Evolutionary conservation across 1,140 invertebrate genomes (phyloP).

Genomic region (Cherax quadricarinatus): DNA sequence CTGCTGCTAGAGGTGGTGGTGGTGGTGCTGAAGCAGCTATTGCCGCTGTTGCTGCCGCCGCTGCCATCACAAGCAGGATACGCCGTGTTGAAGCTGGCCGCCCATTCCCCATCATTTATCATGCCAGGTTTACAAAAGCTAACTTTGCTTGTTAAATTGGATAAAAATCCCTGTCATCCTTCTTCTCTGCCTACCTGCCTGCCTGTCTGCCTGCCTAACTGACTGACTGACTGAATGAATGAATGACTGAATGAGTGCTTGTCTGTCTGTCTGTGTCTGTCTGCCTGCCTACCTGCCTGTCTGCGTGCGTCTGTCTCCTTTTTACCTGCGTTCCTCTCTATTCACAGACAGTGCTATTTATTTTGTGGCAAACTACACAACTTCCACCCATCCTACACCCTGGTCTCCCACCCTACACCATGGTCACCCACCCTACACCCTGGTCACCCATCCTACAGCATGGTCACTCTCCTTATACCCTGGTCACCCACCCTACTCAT

Average conservation of each 20-base stretch:
- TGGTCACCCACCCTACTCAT: neutral
- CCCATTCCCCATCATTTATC: neutral
- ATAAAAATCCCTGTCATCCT: neutral
- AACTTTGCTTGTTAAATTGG: constrained; percentile 8
- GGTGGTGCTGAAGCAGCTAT: too few relatives aligned
- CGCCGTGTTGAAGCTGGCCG: neutral
- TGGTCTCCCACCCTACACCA: too few relatives aligned
- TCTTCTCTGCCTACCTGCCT: neutral
- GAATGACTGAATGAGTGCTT: too few relatives aligned
- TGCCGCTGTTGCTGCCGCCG: too few relatives aligned
- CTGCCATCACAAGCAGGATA: neutral
- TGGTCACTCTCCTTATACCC: too few relatives aligned
- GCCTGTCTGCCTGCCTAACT: neutral
- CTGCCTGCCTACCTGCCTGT: neutral
- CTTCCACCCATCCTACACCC: too few relatives aligned
- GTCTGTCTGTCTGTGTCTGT: neutral
- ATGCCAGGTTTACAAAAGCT: neutral
- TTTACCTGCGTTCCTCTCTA: neutral
- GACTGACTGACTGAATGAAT: too few relatives aligned
- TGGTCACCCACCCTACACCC: too few relatives aligned
- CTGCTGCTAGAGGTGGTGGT: too few relatives aligned
- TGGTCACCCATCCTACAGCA: too few relatives aligned
- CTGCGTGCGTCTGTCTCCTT: neutral
- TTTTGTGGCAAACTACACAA: too few relatives aligned
- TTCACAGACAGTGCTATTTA: neutral